Evolutionary conservation across 1,140 invertebrate species (phyloP), one percentile per base, ranked within the genome.

Genomic region (Phenacoccus solenopsis): DNA sequence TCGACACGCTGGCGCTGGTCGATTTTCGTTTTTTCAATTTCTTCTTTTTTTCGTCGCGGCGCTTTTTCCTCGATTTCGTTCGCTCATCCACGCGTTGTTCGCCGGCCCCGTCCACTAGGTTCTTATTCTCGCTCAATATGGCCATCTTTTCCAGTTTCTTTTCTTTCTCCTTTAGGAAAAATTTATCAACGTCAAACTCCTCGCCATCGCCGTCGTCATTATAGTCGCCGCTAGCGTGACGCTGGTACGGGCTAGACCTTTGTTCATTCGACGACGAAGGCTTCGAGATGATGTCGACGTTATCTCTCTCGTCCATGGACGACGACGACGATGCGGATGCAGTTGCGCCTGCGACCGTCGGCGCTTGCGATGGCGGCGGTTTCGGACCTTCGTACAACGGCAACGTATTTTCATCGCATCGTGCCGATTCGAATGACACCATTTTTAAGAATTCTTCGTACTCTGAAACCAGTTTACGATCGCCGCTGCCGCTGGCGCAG

Each of bases 371-470:
- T 13, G 56, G 56, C 21, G 56, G 56, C 5, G 59, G 59, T 16
- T 64, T 64, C 4, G 59, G 59, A 5, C 59, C 59, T 64, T 64
- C 59, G 59, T 24, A 64, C 59, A 16, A 16, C 38, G 20, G 16
- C 38, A n/a, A 9, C 38, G 38, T 49, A 10, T 49, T 49, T 49
- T 49, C 38, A 2, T n/a, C 16, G 38, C 38, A n/a, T n/a, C 2
- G 13, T 10, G 59, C 20, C 12, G 59, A 2, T 10, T 64, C 13
- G 25, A 64, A 64, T 10, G 22, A 25, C 4, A 71, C 71, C 30
- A 61, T 69, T 71, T 71, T 71, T 22, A 71, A 64, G 69, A 71
- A 71, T 61, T 71, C 68, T 71, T 71, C 71, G 61, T 71, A 71
- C 64, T 71, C 71, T 10, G 35, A 38, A 49, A 38, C 59, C 1